Evolutionary conservation across 2,888 invertebrate species (phyloP), one percentile per base, ranked within the genome.

Genomic region (Heliconius ismenius): DNA sequence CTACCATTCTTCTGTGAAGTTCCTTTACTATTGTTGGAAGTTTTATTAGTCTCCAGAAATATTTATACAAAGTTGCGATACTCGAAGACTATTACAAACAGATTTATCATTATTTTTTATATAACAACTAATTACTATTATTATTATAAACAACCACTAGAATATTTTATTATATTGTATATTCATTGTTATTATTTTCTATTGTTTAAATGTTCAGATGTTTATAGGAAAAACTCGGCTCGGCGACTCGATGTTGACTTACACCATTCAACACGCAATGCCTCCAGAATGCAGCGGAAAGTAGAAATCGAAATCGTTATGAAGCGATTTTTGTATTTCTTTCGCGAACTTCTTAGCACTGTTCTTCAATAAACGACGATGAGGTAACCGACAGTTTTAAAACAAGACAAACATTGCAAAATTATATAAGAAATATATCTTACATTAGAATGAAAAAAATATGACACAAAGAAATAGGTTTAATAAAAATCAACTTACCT

Each of bases 401-500:
- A 64, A 64, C 0, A 32, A 32, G 21, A 28, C 15, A 63, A 63
- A 18, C 3, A 9, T 18, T 10, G 24, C 24, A 60, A 24, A 60
- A 24, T 18, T 10, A 58, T 24, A 24, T 11, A 24, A 4, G n/a
- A n/a, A 54, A 21, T 18, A 54, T 54, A 54, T 21, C 9, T 21
- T 32, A 32, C 32, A 32, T 32, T 32, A 32, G 21, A 54, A 54
- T 15, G 54, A n/a, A 54, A 54, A 54, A 54, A 21, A 4, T 9
- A 7, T 54, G 54, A 9, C 7, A 6, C 21, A 1, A 54, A 21
- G 3, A 7, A 54, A 54, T 21, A 54, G 21, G 54, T n/a, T 54
- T 9, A 54, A 54, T 9, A 73, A 73, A 76, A 43, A 73, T 9
- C 6, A 26, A 83, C 86, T 84, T 82, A 93, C 93, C 92, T 81